Percentiles rank a stretch among this genome's conserved stretches.
Evolutionary conservation across 2,797 vertebrate species (phyloP).

Genomic region (Siniperca undulata): DNA sequence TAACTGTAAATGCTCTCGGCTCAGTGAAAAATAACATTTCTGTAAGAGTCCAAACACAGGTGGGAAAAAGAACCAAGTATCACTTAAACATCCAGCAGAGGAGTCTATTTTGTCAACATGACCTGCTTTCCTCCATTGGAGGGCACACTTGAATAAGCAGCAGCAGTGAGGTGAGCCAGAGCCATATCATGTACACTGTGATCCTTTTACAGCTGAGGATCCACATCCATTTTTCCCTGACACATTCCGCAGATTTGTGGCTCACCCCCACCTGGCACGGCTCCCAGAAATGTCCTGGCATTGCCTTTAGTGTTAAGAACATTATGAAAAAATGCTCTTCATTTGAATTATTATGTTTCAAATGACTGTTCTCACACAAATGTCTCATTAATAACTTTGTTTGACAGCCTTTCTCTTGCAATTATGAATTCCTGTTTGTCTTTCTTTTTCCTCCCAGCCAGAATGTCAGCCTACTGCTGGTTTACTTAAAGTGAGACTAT

Average conservation of each 20-base stretch:
- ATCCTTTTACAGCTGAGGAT: slow-evolving; percentile 50
- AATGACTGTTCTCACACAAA: slow-evolving; percentile 55
- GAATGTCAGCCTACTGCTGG: neutral
- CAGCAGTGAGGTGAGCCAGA: slow-evolving; percentile 40
- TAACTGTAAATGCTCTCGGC: slow-evolving; percentile 17
- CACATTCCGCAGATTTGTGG: slow-evolving; percentile 60
- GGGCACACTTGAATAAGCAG: slow-evolving; percentile 78
- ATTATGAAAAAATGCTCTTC: slow-evolving; percentile 56
- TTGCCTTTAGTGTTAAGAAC: slow-evolving; percentile 60
- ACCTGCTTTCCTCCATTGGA: slow-evolving; percentile 73
- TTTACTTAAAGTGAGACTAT: neutral
- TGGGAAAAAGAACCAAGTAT: slow-evolving; percentile 19
- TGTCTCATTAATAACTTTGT: slow-evolving; percentile 52
- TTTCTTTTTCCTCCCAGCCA: neutral
- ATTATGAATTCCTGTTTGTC: slow-evolving; percentile 24
- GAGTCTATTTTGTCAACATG: slow-evolving; percentile 59
- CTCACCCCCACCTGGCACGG: slow-evolving; percentile 59
- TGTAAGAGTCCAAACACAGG: slow-evolving; percentile 11
- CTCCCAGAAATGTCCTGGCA: slow-evolving; percentile 61
- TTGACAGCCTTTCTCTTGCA: slow-evolving; percentile 43
- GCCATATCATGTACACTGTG: slow-evolving; percentile 33
- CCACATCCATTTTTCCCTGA: slow-evolving; percentile 42
- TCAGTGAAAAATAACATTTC: slow-evolving; percentile 22
- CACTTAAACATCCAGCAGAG: slow-evolving; percentile 32
- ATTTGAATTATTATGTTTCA: slow-evolving; percentile 61